Evolutionary conservation across 1,140 invertebrate species (phyloP), one percentile per base, ranked within the genome.

Genomic region (Oedothorax gibbosus): DNA sequence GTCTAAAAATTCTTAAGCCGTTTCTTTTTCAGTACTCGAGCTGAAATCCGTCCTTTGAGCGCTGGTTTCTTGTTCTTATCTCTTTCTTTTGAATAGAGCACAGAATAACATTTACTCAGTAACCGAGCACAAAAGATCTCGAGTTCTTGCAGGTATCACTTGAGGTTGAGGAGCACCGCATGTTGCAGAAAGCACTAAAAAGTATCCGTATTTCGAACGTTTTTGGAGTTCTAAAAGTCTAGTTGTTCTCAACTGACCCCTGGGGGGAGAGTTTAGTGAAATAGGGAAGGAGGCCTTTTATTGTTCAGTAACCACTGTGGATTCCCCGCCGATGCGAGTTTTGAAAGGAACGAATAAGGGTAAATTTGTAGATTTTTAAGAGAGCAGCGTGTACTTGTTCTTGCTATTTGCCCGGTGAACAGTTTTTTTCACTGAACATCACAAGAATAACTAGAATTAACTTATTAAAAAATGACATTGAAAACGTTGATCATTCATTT

Each of bases 101-200:
- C n/a, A 64, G 57, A 21, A 76, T 49, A 64, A 64, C 60, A 65
- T 77, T 77, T 77, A 77, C 11, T 21, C 60, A 64, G 51, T n/a
- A 21, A 21, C 11, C 11, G 15, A 21, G 20, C 10, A 50, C 35
- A 64, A 51, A 11, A 50, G 49, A 64, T 15, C 50, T 18, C 20
- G 14, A 51, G 10, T 2, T 21, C 57, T 10, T n/a, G 57, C 20
- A 57, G 54, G 7, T 57, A 64, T 77, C 60, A 10, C 60, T 65
- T 77, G 35, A 11, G 15, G 51, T 49, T 64, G 14, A 15, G 60
- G 60, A 21, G 64, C 56, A 64, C n/a, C 56, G n/a, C 57, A 7
- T 77, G 18, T 11, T 64, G 21, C 72, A 21, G 49, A 64, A 64
- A 64, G 60, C 21, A 15, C 21, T 57, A 8, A 75, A 77, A 64